Conservation (phyloP, 1,140 invertebrate genomes). For the Phthorimaea operculella region DNA sequence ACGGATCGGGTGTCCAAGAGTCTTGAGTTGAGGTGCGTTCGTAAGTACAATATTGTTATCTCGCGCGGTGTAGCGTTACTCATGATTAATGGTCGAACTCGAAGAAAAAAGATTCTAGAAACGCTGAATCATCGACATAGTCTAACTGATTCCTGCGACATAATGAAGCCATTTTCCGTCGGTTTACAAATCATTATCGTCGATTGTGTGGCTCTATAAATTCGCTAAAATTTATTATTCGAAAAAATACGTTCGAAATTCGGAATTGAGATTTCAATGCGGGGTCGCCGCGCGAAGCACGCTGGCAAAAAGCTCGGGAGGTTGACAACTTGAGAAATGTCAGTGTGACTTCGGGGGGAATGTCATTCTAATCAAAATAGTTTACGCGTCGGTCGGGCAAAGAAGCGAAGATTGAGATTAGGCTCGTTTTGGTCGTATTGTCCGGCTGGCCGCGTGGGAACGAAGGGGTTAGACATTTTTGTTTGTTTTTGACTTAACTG, state of each 20-base stretch:
- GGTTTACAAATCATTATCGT: slow-evolving; percentile 36
- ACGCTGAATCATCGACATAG: slow-evolving; percentile 4
- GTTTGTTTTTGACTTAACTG: too few relatives aligned
- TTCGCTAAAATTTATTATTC: slow-evolving; percentile 33
- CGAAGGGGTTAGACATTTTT: slow-evolving; percentile 6
- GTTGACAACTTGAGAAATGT: slow-evolving; percentile 55
- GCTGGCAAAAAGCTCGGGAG: slow-evolving; percentile 43
- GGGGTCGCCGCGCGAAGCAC: slow-evolving; percentile 29
- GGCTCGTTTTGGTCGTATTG: slow-evolving; percentile 6
- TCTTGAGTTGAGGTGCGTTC: slow-evolving; percentile 31
- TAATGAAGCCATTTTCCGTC: slow-evolving; percentile 46
- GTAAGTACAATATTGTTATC: slow-evolving; percentile 56
- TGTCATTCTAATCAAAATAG: slow-evolving; percentile 66
- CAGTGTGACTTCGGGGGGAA: slow-evolving; percentile 38
- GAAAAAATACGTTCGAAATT: slow-evolving; percentile 33
- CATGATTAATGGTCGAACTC: slow-evolving; percentile 44
- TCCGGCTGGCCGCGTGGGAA: slow-evolving; percentile 41
- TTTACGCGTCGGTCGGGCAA: slow-evolving; percentile 48
- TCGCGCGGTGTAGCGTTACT: slow-evolving; percentile 51
- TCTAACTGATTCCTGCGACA: slow-evolving; percentile 19
- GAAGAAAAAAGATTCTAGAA: slow-evolving; percentile 35
- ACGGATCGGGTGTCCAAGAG: slow-evolving; percentile 35
- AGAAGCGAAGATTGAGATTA: not conserved
- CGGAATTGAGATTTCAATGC: slow-evolving; percentile 62
- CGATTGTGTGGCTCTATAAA: slow-evolving; percentile 42